Percentiles rank a stretch among this genome's conserved stretches.
Evolutionary conservation across 2,888 invertebrate genomes (phyloP).

Genomic region (Actias luna): DNA sequence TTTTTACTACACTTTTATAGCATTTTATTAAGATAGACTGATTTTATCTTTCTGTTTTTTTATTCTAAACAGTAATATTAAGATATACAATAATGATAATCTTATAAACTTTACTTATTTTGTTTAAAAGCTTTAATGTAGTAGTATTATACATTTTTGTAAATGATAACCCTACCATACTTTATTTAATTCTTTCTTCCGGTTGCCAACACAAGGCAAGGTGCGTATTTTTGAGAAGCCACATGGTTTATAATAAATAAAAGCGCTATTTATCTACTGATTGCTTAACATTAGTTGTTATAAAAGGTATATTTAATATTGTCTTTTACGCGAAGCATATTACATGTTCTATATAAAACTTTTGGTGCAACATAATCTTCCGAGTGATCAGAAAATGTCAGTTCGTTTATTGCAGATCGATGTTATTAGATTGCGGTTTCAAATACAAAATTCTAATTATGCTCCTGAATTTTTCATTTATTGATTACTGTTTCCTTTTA

Average conservation of each 20-base stretch:
- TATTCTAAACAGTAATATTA: too few species aligned
- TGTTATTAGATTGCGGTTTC: too few species aligned
- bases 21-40: too few species aligned
- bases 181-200: constrained; percentile 65
- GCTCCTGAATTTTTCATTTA: too few species aligned
- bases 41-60: too few species aligned
- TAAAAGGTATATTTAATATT: constrained; percentile 14
- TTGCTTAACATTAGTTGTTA: constrained; percentile 22
- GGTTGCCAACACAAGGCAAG: constrained; percentile 76
- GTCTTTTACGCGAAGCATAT: neutral
- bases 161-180: constrained; percentile 23
- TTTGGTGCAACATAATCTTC: neutral
- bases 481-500: too few species aligned
- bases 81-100: too few species aligned
- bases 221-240: constrained; percentile 61
- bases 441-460: too few species aligned
- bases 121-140: neutral
- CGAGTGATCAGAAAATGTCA: neutral
- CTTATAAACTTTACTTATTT: neutral
- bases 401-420: too few species aligned
- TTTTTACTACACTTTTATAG: too few species aligned
- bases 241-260: constrained; percentile 61
- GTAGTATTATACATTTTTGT: neutral
- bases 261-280: constrained; percentile 27
- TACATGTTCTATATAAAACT: neutral